These are phyloP conservation scores for Acleris holmiana DNA, from an alignment of 2,888 invertebrate genomes.

Conservation along the genomic window DNA sequence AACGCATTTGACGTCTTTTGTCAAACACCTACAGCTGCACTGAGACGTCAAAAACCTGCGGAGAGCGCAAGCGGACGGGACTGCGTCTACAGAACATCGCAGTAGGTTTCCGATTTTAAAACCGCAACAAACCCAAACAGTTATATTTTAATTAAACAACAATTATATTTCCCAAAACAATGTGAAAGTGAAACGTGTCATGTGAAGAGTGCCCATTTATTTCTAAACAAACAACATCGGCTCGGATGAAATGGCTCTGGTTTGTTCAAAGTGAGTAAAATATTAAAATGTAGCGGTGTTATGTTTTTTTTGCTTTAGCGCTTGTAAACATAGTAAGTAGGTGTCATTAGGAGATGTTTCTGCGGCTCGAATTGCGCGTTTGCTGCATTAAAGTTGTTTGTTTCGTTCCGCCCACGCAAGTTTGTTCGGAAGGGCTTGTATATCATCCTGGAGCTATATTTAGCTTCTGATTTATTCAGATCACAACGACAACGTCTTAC, in stretches of 20 bases:
- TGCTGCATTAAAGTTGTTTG: slow-evolving; percentile 1
- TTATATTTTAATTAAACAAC: slow-evolving; percentile 8
- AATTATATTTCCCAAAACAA: slow-evolving; percentile 33
- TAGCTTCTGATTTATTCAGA: slow-evolving; percentile 38
- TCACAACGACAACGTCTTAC: slow-evolving; percentile 20
- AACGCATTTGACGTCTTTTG: slow-evolving; percentile 40
- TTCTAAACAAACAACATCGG: slow-evolving; percentile 48
- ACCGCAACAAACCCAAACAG: not conserved
- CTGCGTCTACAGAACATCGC: slow-evolving; percentile 1
- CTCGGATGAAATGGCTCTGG: slow-evolving; percentile 68
- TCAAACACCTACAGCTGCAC: slow-evolving; percentile 43
- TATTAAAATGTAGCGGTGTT: slow-evolving; percentile 39
- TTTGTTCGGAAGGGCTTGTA: slow-evolving; percentile 35
- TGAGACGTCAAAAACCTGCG: slow-evolving; percentile 22
- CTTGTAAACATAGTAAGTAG: slow-evolving; percentile 21
- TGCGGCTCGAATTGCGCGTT: not conserved
- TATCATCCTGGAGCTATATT: slow-evolving; percentile 43
- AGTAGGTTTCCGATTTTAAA: slow-evolving; percentile 2
- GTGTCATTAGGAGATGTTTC: not conserved
- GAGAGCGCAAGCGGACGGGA: slow-evolving; percentile 7
- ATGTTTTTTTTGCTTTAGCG: slow-evolving; percentile 24
- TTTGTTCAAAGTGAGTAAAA: slow-evolving; percentile 63
- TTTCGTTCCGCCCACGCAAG: slow-evolving; percentile 48
- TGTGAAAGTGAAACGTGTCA: slow-evolving; percentile 44
- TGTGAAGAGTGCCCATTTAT: slow-evolving; percentile 49